Base-by-base conservation (phyloP, 2,888 invertebrate species). In the Trimorus sp. region DNA sequence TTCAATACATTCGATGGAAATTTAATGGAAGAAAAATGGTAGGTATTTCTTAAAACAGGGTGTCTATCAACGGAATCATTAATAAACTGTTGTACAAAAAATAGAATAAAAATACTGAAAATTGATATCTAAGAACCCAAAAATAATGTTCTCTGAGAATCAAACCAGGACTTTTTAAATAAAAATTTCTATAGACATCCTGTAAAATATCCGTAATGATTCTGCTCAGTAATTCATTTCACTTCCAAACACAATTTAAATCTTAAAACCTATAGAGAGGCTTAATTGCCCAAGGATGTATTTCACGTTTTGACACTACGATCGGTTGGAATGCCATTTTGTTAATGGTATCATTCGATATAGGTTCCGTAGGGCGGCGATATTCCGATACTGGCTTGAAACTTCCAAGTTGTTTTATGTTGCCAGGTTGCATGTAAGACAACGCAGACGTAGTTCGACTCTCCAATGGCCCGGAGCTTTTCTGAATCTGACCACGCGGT, bases 281-380 rank as follows among this genome's bases (percentile, higher is more conserved):
- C 82, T 90, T 91, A 59, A 85, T 74, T 6, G 88, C 87, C 92
- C 92, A 92, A 0, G 92, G 90, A 77, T 87, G 87, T 8, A 86
- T 85, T 53, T 90, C 90, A 70, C 84, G 89, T 59, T 86, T 86
- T 1, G 76, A 78, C n/a, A 90, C 76, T 15, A 82, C 76, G 73
- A 89, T 86, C 1, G 92, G 91, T 70, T 90, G 89, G 80, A 89
- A 92, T 56, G 92, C 92, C 56, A 91, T 79, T 71, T 90, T 91
- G 26, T 91, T 90, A 0, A 92, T 91, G 1, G 92, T 92, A 3
- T 89, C 89, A 7, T 87, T 85, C 2, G 86, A 70, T 1, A 89
- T 78, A 9, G 89, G 87, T 14, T 87, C 86, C 0, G 77, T 83
- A 0, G 91, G 88, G n/a, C 86, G 87, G 59, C 84, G 83, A 69